Evolutionary conservation across 1,140 invertebrate genomes (phyloP), one percentile per base, ranked within the genome.

Genomic region (Bradysia coprophila): DNA sequence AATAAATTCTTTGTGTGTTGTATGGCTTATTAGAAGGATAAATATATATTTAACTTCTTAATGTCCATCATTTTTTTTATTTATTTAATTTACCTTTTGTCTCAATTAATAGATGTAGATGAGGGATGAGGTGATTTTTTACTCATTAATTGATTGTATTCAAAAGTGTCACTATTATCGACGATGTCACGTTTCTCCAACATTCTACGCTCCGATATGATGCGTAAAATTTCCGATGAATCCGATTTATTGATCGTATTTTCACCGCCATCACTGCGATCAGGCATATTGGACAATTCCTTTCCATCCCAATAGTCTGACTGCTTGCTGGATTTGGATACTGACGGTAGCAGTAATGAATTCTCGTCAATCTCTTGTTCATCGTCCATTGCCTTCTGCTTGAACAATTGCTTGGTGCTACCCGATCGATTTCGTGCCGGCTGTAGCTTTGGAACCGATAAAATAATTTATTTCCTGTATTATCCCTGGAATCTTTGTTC

Each of bases 341-440:
- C 28, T 10, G 48, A 33, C 4, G 57, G 58, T 40, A 61, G 28
- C 36, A 61, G 44, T 38, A 61, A 41, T 18, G 56, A 58, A 21
- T 41, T 58, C 43, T 61, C 58, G 37, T 60, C 57, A 47, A 60
- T 50, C 19, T 50, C 47, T 6, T 51, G 53, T 20, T 61, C 58
- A 49, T 61, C 58, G 42, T 61, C 58, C 11, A 61, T 48, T 1
- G 58, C 58, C 45, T 60, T 54, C 43, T 61, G 58, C 43, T 61
- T 61, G 45, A 61, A 61, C 9, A 61, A 51, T 44, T 60, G 58
- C 43, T 58, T 58, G 22, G 56, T 58, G 46, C 58, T 61, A 43
- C 58, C 58, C 42, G 57, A 60, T 40, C 58, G 56, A 40, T 55
- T 60, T 20, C 57, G 48, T 36, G 57, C 55, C 38, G 58, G 56